phyloP scores from a whole-genome alignment of 2,797 vertebrate genomes.

The Lepilemur septentrionalis region DNA sequence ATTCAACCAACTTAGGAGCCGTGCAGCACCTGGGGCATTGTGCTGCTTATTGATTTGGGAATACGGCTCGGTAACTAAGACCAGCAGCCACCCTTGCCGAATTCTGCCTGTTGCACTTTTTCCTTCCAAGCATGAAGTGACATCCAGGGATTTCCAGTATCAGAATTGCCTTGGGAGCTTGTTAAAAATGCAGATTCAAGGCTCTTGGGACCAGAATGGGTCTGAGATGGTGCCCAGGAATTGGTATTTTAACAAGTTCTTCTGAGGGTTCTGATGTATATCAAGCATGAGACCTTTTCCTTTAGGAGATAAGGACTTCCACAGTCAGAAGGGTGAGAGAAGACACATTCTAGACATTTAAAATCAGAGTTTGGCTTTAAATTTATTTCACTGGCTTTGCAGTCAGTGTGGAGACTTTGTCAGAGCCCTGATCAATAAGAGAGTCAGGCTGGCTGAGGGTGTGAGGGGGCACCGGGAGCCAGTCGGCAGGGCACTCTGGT shows the following conservation, averaged over 20 bases:
- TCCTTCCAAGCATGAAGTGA: not conserved
- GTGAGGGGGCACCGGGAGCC: not conserved
- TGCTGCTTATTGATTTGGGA: not conserved
- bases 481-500: not conserved
- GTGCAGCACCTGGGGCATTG: not conserved
- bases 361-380: conserved; percentile 20
- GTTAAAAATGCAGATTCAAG: conserved; percentile 38
- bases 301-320: not conserved
- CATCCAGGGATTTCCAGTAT: not conserved
- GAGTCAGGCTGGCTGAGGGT: not conserved
- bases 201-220: not conserved
- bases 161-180: not conserved
- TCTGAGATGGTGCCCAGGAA: not conserved
- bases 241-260: not conserved
- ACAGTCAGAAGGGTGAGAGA: not conserved
- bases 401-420: conserved; percentile 8
- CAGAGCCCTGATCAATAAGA: not conserved
- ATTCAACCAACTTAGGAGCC: not conserved
- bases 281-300: not conserved
- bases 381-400: not conserved
- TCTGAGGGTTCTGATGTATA: not conserved
- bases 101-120: not conserved
- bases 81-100: not conserved
- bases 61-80: not conserved
- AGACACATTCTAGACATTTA: not conserved